Base-by-base conservation (phyloP, 2,888 invertebrate genomes). In the Polymixis lichenea region DNA sequence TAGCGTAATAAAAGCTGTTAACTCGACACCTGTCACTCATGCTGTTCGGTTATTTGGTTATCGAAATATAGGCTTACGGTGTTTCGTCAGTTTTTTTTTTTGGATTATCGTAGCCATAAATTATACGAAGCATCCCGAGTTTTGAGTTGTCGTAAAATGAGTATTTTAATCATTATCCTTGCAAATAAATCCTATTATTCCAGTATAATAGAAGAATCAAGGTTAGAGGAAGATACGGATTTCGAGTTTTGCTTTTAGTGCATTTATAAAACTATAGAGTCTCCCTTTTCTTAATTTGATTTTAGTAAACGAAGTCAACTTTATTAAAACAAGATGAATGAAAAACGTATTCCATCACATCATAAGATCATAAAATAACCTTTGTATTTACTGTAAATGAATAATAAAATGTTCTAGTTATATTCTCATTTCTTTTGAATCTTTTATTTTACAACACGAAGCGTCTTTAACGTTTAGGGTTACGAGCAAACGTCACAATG, bases 21-120 rank as follows among this genome's bases (percentile, higher is more conserved):
- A 93, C 90, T 85, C 84, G 92, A 94, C 95, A 95, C 93, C 93
- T 95, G 95, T 92, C 94, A 93, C 85, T 92, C 90, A 88, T 81
- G 75, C 82, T 86, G 83, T 89, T 87, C 78, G 84, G 86, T 82
- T 86, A 83, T 89, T 88, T 83, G 73, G 85, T 81, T 86, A 87
- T 75, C 87, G 22, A 80, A 87, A 78, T 76, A 62, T 58, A 65
- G 77, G 80, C 76, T 87, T 84, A 83, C 61, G 32, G 56, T 62
- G 28, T 78, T 72, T 46, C 7, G 65, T 5, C 46, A 22, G n/a
- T 55, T 80, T 73, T 77, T 80, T 73, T 76, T 72, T 65, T 65
- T 64, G 60, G 38, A 76, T 72, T 72, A 77, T 74, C 11, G 9
- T 55, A 49, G 64, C 51, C 71, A 77, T 87, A 84, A 80, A 78